Evolutionary conservation across 2,888 invertebrate species (phyloP), one percentile per base, ranked within the genome.

Genomic region (Lydus trimaculatus): DNA sequence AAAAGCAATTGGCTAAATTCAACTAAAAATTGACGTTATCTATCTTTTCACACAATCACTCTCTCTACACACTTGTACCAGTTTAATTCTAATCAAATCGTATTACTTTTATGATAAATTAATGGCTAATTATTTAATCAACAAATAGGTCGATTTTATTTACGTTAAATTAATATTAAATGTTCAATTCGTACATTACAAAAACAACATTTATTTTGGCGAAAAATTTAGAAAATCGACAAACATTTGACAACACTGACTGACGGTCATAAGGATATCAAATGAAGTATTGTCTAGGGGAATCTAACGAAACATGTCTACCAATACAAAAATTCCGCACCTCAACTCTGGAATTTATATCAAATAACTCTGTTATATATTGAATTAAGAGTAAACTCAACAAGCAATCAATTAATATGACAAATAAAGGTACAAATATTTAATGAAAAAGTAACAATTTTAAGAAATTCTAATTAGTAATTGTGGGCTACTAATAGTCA

Each of bases 111-210:
- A 31, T 52, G 60, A 36, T 58, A 61, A 36, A 48, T 60, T 71
- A 67, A 65, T 58, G 64, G 61, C 70, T 65, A 63, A 56, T 64
- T 67, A 15, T 61, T 39, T 63, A 65, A 23, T 63, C 23, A 62
- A 63, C 36, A 56, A 36, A 39, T 58, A 48, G 63, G 64, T 60
- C 59, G 43, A 66, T 64, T 52, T 61, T 31, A 64, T 33, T 61
- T 36, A 39, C 58, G 61, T 60, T 58, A 56, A 58, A 43, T 66
- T 63, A 62, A 65, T 64, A 68, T 73, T 72, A 75, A 69, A 74
- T 72, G 58, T 71, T 72, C 67, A 72, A 72, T 73, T 77, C 74
- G 73, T 71, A 75, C 80, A 80, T 79, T 72, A 79, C 78, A 76
- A 74, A 72, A 56, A 56, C 56, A 56, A 67, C 65, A 69, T 73